Evolutionary conservation across 2,797 vertebrate species (phyloP).

Genomic region (Mus spretus): DNA sequence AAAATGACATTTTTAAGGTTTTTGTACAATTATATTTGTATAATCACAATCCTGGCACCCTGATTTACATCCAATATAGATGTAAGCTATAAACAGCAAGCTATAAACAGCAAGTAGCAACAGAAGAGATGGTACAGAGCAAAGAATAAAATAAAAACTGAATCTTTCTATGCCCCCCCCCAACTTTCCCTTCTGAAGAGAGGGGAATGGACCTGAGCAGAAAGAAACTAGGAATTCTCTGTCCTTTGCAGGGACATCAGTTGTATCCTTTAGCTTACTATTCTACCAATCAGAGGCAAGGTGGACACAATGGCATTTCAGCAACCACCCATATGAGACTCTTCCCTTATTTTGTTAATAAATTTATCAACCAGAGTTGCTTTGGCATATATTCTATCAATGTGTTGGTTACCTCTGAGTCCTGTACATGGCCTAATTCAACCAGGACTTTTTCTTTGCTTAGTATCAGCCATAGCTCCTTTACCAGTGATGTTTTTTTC

Average conservation of each 20-base stretch:
- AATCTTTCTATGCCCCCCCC: neutral
- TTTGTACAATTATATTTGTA: neutral
- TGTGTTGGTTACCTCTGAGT: neutral
- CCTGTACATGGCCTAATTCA: neutral
- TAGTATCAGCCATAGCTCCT: neutral
- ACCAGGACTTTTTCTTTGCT: neutral
- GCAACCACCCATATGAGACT: neutral
- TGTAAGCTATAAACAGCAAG: no score
- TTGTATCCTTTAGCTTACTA: neutral
- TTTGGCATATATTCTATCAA: neutral
- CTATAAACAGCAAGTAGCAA: neutral
- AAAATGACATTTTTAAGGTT: neutral
- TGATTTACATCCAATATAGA: neutral
- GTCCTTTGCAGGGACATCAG: neutral
- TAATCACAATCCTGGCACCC: neutral
- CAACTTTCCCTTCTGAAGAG: fast-evolving
- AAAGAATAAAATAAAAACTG: neutral
- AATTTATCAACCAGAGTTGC: neutral
- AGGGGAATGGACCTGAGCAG: neutral
- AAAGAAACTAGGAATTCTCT: neutral
- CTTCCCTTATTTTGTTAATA: neutral
- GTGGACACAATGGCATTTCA: neutral
- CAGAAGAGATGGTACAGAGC: no score
- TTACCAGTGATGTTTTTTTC: neutral
- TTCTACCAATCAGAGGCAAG: neutral